phyloP scores from a whole-genome alignment of 2,888 invertebrate species.

The Dysmachus trigonus region DNA sequence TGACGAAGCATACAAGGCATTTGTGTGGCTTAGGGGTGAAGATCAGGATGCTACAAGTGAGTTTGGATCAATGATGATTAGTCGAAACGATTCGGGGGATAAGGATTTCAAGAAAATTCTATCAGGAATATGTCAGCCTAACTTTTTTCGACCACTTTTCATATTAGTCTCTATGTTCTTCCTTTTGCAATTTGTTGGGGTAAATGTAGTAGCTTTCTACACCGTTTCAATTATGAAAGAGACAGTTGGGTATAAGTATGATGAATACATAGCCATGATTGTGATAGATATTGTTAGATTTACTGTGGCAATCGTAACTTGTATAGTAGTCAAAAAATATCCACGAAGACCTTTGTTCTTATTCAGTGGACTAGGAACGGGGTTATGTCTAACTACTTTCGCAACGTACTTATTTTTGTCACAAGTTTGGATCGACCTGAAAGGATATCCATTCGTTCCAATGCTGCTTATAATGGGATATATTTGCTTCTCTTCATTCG shows the following conservation, averaged over 20 bases:
- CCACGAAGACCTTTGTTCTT: conserved; percentile 69
- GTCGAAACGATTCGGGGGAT: conserved; percentile 55
- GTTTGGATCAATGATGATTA: conserved; percentile 66
- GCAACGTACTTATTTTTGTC: conserved; percentile 64
- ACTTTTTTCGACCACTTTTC: conserved; percentile 68
- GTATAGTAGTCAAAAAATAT: conserved; percentile 68
- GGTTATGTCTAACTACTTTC: conserved; percentile 67
- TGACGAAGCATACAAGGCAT: conserved; percentile 67
- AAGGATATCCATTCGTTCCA: conserved; percentile 66
- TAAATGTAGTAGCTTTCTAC: conserved; percentile 73
- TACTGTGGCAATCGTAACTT: conserved; percentile 68
- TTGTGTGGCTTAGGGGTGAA: conserved; percentile 68
- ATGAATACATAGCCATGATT: conserved; percentile 71
- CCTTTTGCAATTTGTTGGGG: conserved; percentile 72
- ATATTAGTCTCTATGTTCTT: conserved; percentile 72
- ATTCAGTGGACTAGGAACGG: conserved; percentile 69
- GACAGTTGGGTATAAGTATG: conserved; percentile 67
- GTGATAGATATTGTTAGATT: conserved; percentile 70
- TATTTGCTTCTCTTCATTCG: conserved; percentile 70
- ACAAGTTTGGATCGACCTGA: conserved; percentile 60
- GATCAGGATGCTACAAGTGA: conserved; percentile 67
- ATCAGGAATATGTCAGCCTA: background rate
- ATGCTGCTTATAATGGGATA: conserved; percentile 68
- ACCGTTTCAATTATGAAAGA: conserved; percentile 71
- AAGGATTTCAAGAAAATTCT: conserved; percentile 54